A percentile compares a stretch with the other conserved stretches of the same genome.
These are phyloP conservation scores for Donacobius atricapilla DNA, from an alignment of 2,113 vertebrate genomes.

Conservation along the genomic window DNA sequence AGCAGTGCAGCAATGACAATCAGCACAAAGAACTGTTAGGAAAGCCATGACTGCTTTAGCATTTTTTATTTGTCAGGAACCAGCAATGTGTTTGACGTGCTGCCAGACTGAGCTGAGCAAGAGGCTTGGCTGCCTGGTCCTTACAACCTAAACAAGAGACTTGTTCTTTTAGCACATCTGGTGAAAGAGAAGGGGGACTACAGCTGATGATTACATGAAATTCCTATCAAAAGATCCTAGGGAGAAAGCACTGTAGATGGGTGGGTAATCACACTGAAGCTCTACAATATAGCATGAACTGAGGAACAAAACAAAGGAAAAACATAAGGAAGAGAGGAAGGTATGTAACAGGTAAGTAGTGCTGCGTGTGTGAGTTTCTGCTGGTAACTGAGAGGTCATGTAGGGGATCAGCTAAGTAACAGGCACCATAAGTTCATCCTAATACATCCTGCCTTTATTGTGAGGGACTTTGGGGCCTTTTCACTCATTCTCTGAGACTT, in stretches of 20 bases:
- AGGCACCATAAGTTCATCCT: not conserved
- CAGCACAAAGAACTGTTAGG: not conserved
- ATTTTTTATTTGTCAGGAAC: not conserved
- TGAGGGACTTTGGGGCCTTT: not conserved
- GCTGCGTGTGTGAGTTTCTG: not conserved
- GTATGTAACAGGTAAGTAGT: not conserved
- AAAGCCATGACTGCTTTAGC: not conserved
- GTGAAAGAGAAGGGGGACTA: not conserved
- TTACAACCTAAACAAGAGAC: not conserved
- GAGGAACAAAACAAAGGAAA: not conserved
- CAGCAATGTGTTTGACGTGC: not conserved
- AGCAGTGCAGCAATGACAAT: accelerated
- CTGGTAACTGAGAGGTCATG: not conserved
- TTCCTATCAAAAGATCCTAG: not conserved
- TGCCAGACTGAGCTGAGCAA: not conserved
- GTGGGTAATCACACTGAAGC: not conserved
- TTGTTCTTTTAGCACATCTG: not conserved
- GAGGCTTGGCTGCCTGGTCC: not conserved
- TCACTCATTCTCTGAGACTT: not conserved
- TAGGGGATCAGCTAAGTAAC: not conserved
- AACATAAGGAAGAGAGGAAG: not conserved
- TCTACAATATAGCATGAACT: not conserved
- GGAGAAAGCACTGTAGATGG: not conserved
- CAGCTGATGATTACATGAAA: not conserved
- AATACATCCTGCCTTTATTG: not conserved